Base-by-base conservation (phyloP, 2,888 invertebrate species). In the Zeuzera pyrina region DNA sequence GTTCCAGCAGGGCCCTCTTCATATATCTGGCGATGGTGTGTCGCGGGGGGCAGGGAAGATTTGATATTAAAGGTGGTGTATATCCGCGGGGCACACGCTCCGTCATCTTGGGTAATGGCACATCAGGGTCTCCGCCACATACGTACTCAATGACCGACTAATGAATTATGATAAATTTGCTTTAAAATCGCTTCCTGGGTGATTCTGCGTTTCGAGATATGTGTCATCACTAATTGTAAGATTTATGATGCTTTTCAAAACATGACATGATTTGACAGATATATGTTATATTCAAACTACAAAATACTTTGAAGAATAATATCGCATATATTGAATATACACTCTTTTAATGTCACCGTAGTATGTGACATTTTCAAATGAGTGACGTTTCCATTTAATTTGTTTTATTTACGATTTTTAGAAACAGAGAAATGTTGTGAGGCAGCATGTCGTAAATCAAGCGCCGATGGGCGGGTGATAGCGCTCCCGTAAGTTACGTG, bases 91-190 rank as follows among this genome's bases (percentile, higher is more conserved):
- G 76, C 76, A 73, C 78, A 71, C 73, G 78, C 79, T 71, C 67
- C 67, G 79, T 81, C 79, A 81, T 81, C 65, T 63, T 60, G 61
- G 60, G 65, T 83, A 81, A 83, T 83, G 76, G 77, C 61, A 64
- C 58, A 59, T 57, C 66, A 56, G 59, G 57, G 57, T 43, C 56
- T 46, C 59, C 43, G 41, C 38, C 38, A 36, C 47, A 55, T 57
- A 56, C 58, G 60, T 61, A 63, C 69, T 73, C 77, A 73, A 67
- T 77, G 66, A 70, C 62, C 63, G 52, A 60, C 63, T 77, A 76
- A 73, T 78, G 72, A 78, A 74, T 74, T 66, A 67, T 68, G 60
- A 67, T 65, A 41, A 41, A 43, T 71, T 66, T 57, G 61, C 58
- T 60, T 53, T 43, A 57, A 61, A 60, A 65, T 36, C 47, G 57